Percentiles rank a stretch among this genome's conserved stretches.
phyloP scores from a whole-genome alignment of 2,888 invertebrate species.

The Hypomecis punctinalis region DNA sequence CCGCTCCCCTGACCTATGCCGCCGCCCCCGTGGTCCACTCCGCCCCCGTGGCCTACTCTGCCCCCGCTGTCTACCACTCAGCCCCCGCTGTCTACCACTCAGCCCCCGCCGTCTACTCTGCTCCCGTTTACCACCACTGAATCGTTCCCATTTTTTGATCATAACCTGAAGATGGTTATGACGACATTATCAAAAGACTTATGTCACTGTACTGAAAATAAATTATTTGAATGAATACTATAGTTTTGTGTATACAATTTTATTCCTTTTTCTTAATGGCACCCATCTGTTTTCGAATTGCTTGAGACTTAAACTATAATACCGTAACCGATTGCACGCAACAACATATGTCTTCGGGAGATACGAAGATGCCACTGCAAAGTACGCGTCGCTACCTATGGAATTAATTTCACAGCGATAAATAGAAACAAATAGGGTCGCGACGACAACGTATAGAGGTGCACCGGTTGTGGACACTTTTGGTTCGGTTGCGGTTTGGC shows the following conservation, averaged over 20 bases:
- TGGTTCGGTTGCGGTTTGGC: too few relatives aligned
- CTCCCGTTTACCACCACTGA: slow-evolving; percentile 77
- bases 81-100: slow-evolving; percentile 39
- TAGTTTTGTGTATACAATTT: neutral
- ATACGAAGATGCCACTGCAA: too few relatives aligned
- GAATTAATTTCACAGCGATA: too few relatives aligned
- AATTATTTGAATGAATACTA: slow-evolving; percentile 5
- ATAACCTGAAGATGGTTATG: neutral
- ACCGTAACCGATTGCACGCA: too few relatives aligned
- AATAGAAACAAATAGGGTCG: too few relatives aligned
- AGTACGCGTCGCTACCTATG: too few relatives aligned
- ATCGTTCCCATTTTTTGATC: neutral
- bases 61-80: slow-evolving; percentile 39
- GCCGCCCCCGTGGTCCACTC: slow-evolving; percentile 41
- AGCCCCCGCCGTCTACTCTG: slow-evolving; percentile 56
- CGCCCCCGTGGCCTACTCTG: slow-evolving; percentile 41
- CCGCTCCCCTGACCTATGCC: slow-evolving; percentile 45
- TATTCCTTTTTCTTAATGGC: too few relatives aligned
- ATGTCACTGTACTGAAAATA: neutral
- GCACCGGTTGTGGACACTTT: too few relatives aligned
- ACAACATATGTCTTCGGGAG: too few relatives aligned
- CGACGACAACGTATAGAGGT: too few relatives aligned
- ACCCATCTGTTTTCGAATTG: too few relatives aligned
- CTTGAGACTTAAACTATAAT: too few relatives aligned
- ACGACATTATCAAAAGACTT: neutral